phyloP scores from a whole-genome alignment of 2,113 vertebrate species.

The Sander vitreus region DNA sequence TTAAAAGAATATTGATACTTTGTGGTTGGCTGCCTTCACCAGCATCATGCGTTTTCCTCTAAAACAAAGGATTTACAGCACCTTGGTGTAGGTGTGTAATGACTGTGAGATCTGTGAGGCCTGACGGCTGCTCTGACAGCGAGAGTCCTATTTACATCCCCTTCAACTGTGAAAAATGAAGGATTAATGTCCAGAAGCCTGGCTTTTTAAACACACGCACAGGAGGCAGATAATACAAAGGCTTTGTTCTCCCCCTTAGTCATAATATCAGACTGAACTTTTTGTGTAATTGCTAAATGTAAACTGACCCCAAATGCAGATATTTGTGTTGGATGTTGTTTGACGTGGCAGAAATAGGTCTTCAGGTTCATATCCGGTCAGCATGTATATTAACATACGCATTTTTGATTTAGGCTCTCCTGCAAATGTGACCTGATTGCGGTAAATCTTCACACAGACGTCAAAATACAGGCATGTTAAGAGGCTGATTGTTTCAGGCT shows the following conservation, averaged over 20 bases:
- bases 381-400: conserved; percentile 74
- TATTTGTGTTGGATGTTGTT: conserved; percentile 36
- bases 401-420: conserved; percentile 64
- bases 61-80: conserved; percentile 78
- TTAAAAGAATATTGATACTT: conserved; percentile 65
- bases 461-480: conserved; percentile 81
- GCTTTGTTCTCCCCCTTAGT: conserved; percentile 39
- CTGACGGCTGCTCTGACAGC: conserved; percentile 72
- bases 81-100: conserved; percentile 71
- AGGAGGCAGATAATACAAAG: conserved; percentile 47
- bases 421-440: conserved; percentile 81
- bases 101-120: conserved; percentile 73
- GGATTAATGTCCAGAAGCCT: conserved; percentile 77
- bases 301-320: conserved; percentile 64
- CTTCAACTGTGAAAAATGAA: conserved; percentile 76
- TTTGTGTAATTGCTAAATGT: conserved; percentile 30
- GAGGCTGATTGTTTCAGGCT: conserved; percentile 86
- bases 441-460: conserved; percentile 66
- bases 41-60: conserved; percentile 74
- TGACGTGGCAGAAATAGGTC: conserved; percentile 68
- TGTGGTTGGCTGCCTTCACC: conserved; percentile 68
- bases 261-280: conserved; percentile 34
- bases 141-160: conserved; percentile 71
- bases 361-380: conserved; percentile 70
- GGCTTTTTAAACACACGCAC: conserved; percentile 62